Evolutionary conservation across 2,113 vertebrate genomes (phyloP).

Genomic region (Strix uralensis): DNA sequence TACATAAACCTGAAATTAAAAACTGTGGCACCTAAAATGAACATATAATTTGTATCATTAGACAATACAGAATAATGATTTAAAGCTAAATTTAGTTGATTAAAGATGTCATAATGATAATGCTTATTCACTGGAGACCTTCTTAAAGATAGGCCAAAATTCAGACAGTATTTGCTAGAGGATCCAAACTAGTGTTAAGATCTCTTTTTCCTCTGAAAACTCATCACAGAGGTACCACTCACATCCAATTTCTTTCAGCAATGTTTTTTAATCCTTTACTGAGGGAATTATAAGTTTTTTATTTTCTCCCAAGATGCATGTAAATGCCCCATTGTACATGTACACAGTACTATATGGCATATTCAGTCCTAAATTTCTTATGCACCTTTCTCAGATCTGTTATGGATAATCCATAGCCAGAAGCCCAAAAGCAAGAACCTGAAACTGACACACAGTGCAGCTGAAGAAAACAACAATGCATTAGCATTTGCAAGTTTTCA

Average conservation of each 20-base stretch:
- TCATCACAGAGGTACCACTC: not conserved
- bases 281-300: not conserved
- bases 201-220: not conserved
- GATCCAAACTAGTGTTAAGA: not conserved
- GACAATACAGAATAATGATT: not conserved
- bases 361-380: not conserved
- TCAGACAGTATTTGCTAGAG: not conserved
- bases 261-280: not conserved
- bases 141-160: not conserved
- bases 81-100: not conserved
- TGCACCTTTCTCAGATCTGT: not conserved
- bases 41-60: not conserved
- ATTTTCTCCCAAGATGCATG: not conserved
- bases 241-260: not conserved
- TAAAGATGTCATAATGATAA: not conserved
- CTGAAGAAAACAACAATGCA: not conserved
- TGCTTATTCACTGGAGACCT: not conserved
- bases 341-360: not conserved
- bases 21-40: not conserved
- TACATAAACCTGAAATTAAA: not conserved
- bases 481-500: not conserved
- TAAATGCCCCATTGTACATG: not conserved
- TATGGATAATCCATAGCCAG: not conserved
- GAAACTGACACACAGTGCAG: not conserved
- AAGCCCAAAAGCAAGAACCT: not conserved